Percentiles rank a stretch among this genome's conserved stretches.
phyloP scores from a whole-genome alignment of 1,140 invertebrate species.

The Diprion similis region DNA sequence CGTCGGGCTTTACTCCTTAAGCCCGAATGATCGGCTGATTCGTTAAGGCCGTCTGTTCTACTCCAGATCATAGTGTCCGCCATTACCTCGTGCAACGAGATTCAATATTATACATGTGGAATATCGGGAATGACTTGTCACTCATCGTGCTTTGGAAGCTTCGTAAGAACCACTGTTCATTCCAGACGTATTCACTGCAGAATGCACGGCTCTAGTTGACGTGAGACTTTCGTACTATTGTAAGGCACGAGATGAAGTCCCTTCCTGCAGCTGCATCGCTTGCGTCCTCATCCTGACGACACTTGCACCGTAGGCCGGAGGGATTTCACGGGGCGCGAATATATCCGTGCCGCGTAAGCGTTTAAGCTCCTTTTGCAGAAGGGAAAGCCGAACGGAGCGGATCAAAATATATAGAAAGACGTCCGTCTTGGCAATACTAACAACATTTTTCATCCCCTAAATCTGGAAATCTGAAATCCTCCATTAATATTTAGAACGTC shows the following conservation, averaged over 20 bases:
- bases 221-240: too few relatives aligned
- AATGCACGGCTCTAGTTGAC: too few relatives aligned
- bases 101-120: too few relatives aligned
- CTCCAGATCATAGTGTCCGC: neutral
- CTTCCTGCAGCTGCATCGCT: too few relatives aligned
- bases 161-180: too few relatives aligned
- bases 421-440: conserved; percentile 17
- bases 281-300: too few relatives aligned
- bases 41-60: neutral
- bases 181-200: too few relatives aligned
- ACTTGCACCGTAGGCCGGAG: conserved; percentile 9
- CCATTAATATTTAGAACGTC: conserved; percentile 15
- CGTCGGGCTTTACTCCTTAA: neutral
- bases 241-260: too few relatives aligned
- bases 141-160: too few relatives aligned
- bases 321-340: conserved; percentile 21
- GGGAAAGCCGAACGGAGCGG: conserved; percentile 8
- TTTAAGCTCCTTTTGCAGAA: conserved; percentile 27
- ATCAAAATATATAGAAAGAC: conserved; percentile 22
- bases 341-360: conserved; percentile 18
- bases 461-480: conserved; percentile 21
- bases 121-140: too few relatives aligned
- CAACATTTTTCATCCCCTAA: conserved; percentile 31
- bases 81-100: neutral
- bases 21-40: neutral